Base-by-base conservation (phyloP, 1,140 invertebrate genomes). In the Ephestia elutella region DNA sequence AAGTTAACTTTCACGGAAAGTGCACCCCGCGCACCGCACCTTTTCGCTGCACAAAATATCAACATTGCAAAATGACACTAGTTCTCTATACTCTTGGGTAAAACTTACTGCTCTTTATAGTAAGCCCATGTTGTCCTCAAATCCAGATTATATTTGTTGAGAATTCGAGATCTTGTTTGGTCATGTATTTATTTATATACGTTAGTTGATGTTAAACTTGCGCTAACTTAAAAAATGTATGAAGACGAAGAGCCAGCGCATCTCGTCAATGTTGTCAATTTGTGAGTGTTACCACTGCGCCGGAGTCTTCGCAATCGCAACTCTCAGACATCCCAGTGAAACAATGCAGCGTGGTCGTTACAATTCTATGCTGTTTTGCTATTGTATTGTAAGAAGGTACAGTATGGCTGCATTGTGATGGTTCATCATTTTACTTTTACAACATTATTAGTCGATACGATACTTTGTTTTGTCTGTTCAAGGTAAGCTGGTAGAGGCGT, bases 1-100 rank as follows among this genome's bases (percentile, higher is more conserved):
- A 66, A 66, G 62, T 50, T 35, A 63, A 56, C 44, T n/a, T n/a
- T n/a, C 49, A 57, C 63, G 54, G 59, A 63, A 58, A 11, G 1
- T 35, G 13, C 32, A 11, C 13, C 8, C 13, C 3, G 32, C 21
- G 21, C 21, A 9, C 32, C 13, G 32, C 32, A 35, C 32, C n/a
- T n/a, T n/a, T n/a, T 35, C 21, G 2, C 1, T 13, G 32, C 32
- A 35, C 32, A 35, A 35, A 35, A 35, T 35, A 10, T 2, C 8
- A 9, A 35, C 9, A 35, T 11, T 35, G 13, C 32, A 35, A 13
- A 35, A 10, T 9, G 13, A 35, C 32, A 5, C 13, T 13, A 3
- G 21, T 3, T 25, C 2, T 25, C 2, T 2, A 2, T 25, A 25
- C 21, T 25, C 7, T 25, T 25, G 2, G n/a, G n/a, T n/a, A n/a